Percentiles rank a stretch among this genome's conserved stretches.
phyloP scores from a whole-genome alignment of 2,888 invertebrate species.

The Coenonympha arcania region DNA sequence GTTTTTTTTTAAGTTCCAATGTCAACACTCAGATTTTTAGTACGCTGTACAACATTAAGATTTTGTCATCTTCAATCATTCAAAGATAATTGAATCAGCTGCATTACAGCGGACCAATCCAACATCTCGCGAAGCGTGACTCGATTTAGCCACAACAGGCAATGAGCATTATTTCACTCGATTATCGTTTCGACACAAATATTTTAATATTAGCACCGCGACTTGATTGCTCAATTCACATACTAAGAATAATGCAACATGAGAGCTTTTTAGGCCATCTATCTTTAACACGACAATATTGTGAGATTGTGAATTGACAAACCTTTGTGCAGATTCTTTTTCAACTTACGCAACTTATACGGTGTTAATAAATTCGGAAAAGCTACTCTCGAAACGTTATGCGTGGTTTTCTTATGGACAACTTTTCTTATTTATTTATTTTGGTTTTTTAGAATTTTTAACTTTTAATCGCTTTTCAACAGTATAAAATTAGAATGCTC shows the following conservation, averaged over 20 bases:
- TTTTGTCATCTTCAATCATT: slow-evolving; percentile 51
- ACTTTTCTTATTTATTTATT: not conserved
- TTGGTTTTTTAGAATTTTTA: too few species aligned
- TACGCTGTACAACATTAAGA: slow-evolving; percentile 4
- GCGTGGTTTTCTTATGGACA: too few species aligned
- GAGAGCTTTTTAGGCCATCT: slow-evolving; percentile 7
- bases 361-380: not conserved
- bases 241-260: slow-evolving; percentile 6
- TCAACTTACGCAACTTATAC: not conserved
- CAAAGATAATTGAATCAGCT: slow-evolving; percentile 57
- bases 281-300: not conserved
- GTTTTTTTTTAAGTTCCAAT: too few species aligned
- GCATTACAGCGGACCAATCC: slow-evolving; percentile 40
- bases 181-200: slow-evolving; percentile 32
- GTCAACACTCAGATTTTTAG: too few species aligned
- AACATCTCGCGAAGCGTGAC: slow-evolving; percentile 52
- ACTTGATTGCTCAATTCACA: slow-evolving; percentile 21
- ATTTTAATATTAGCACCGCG: slow-evolving; percentile 26
- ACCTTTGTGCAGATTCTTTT: not conserved
- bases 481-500: too few species aligned
- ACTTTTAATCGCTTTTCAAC: too few species aligned
- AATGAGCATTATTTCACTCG: slow-evolving; percentile 29
- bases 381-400: not conserved
- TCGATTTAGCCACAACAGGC: slow-evolving; percentile 47
- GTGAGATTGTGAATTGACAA: not conserved